phyloP scores from a whole-genome alignment of 2,797 vertebrate genomes.

The Rhinichthys osculus region DNA sequence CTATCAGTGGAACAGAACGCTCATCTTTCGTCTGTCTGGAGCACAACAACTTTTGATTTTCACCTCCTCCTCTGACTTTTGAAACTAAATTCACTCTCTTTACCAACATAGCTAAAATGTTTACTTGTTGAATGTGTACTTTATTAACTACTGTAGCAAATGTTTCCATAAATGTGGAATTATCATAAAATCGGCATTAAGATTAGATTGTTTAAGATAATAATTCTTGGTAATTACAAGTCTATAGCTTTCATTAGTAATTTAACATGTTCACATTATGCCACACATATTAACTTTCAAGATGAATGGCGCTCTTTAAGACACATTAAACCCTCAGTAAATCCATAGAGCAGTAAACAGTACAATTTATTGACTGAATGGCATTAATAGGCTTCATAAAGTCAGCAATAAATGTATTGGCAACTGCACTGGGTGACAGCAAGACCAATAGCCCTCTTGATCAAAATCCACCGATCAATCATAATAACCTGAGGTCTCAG shows the following conservation, averaged over 20 bases:
- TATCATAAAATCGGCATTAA: neutral
- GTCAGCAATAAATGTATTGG: constrained; percentile 30
- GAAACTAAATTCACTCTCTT: neutral
- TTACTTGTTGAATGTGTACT: neutral
- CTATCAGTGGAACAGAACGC: constrained; percentile 4
- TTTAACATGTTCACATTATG: constrained; percentile 23
- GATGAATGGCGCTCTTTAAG: constrained; percentile 32
- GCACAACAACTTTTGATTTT: constrained; percentile 6
- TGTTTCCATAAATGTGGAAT: neutral
- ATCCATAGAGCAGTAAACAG: constrained; percentile 49
- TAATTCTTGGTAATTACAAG: neutral
- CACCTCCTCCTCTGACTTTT: constrained; percentile 1
- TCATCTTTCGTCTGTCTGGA: constrained; percentile 1
- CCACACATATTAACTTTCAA: constrained; percentile 7
- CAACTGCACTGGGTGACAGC: constrained; percentile 14
- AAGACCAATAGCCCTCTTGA: constrained; percentile 46
- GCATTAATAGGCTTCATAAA: constrained; percentile 40
- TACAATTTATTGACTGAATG: constrained; percentile 14
- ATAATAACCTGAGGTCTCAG: constrained; percentile 21
- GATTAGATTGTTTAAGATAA: neutral
- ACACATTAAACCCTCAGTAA: constrained; percentile 33
- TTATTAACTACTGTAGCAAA: neutral
- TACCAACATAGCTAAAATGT: neutral
- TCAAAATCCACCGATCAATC: constrained; percentile 35
- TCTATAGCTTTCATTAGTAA: neutral